Percentiles rank a stretch among this genome's conserved stretches.
Conservation (phyloP, 2,113 vertebrate genomes). For the Climacteris rufus region DNA sequence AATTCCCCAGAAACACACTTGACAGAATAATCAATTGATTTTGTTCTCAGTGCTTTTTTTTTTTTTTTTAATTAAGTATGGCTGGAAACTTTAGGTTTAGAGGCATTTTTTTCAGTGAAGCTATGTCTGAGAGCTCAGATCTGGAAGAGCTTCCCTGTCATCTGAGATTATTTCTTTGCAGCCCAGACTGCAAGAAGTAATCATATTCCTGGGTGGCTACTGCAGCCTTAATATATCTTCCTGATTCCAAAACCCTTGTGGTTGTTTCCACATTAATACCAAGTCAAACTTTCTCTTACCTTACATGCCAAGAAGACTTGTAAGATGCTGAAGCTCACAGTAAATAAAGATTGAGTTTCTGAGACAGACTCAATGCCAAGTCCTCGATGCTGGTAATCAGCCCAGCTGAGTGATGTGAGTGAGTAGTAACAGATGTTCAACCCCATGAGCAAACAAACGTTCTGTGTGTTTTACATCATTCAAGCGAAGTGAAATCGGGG, state of each 20-base stretch:
- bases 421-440: conserved; percentile 44
- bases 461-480: neutral
- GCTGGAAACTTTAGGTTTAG: neutral
- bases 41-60: neutral
- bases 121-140: neutral
- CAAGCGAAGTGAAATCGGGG: neutral
- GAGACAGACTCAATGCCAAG: conserved; percentile 17
- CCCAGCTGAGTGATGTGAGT: conserved; percentile 32
- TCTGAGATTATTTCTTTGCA: conserved; percentile 1
- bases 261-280: conserved; percentile 25
- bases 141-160: neutral
- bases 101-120: neutral
- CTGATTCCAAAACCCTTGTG: conserved; percentile 18
- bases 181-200: neutral
- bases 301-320: neutral
- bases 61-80: neutral
- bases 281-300: neutral
- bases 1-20: neutral
- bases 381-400: neutral
- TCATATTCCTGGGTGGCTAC: conserved; percentile 19
- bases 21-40: neutral
- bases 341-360: conserved; percentile 42
- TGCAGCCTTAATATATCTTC: conserved; percentile 13
- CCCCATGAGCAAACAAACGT: neutral
- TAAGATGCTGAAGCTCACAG: neutral